These are phyloP conservation scores for chimpanzee (Pan troglodytes) DNA, from an alignment of 2,113 vertebrate genomes.

Conservation along the genomic window DNA sequence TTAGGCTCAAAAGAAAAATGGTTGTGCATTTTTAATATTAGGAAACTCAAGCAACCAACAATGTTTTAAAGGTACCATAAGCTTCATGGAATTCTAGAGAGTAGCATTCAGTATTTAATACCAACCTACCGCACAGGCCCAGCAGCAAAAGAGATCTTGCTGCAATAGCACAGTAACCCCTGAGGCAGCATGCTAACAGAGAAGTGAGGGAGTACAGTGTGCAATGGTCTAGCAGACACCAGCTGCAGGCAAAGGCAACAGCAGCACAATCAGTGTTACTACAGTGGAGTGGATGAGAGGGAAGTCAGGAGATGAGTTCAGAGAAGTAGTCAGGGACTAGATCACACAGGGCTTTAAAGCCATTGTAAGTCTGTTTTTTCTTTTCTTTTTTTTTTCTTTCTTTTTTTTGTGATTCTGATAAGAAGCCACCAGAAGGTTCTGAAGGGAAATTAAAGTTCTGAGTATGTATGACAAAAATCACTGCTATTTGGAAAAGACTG, in stretches of 20 bases:
- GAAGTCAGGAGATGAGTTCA: not conserved
- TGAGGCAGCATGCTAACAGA: not conserved
- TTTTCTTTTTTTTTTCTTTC: not conserved
- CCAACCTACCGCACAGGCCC: not conserved
- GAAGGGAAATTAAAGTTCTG: slow-evolving; percentile 43
- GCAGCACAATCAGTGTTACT: not conserved
- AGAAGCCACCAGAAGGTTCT: not conserved
- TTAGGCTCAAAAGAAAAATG: not conserved
- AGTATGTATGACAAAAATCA: not conserved
- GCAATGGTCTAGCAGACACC: not conserved
- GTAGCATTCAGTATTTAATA: not conserved
- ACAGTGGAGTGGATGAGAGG: not conserved
- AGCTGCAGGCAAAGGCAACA: not conserved
- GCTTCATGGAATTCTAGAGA: not conserved
- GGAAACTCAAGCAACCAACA: not conserved
- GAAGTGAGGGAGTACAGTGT: not conserved
- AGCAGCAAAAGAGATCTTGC: not conserved
- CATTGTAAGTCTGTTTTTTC: not conserved
- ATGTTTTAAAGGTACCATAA: not conserved
- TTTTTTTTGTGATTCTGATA: not conserved
- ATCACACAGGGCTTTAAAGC: not conserved
- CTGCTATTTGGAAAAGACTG: not conserved
- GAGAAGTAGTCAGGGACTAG: not conserved
- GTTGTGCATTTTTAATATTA: not conserved
- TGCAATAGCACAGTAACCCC: not conserved